A percentile compares a stretch with the other conserved stretches of the same genome.
Conservation (phyloP, 2,797 vertebrate species). For the Protonibea diacanthus region DNA sequence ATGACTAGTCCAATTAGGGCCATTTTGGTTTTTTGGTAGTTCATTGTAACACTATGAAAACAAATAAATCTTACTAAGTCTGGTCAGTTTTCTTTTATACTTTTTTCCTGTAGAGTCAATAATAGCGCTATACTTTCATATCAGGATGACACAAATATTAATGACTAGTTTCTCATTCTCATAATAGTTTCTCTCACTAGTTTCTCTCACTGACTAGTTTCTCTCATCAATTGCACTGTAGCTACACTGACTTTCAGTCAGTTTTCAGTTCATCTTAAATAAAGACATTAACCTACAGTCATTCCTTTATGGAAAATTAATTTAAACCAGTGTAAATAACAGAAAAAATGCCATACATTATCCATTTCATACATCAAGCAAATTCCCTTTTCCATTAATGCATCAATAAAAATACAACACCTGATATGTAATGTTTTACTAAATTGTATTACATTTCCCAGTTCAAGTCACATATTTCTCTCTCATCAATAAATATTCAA, state of each 20-base stretch:
- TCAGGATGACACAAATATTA: not conserved
- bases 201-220: not conserved
- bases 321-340: not conserved
- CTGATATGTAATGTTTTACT: slow-evolving; percentile 58
- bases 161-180: not conserved
- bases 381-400: not conserved
- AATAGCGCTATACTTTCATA: not conserved
- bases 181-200: too few species aligned
- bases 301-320: not conserved
- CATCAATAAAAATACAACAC: slow-evolving; percentile 50
- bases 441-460: slow-evolving; percentile 54
- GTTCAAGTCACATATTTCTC: slow-evolving; percentile 47
- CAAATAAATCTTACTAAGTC: slow-evolving; percentile 7
- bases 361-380: not conserved
- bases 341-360: not conserved
- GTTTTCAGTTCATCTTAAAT: not conserved
- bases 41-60: slow-evolving; percentile 11
- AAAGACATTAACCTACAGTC: not conserved
- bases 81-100: not conserved
- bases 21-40: slow-evolving; percentile 1
- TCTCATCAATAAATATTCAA: slow-evolving; percentile 65
- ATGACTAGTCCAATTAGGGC: not conserved
- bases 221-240: not conserved
- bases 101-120: not conserved
- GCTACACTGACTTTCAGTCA: not conserved